A percentile compares a stretch with the other conserved stretches of the same genome.
Evolutionary conservation across 2,888 invertebrate genomes (phyloP).

Genomic region (Pollenia angustigena): DNA sequence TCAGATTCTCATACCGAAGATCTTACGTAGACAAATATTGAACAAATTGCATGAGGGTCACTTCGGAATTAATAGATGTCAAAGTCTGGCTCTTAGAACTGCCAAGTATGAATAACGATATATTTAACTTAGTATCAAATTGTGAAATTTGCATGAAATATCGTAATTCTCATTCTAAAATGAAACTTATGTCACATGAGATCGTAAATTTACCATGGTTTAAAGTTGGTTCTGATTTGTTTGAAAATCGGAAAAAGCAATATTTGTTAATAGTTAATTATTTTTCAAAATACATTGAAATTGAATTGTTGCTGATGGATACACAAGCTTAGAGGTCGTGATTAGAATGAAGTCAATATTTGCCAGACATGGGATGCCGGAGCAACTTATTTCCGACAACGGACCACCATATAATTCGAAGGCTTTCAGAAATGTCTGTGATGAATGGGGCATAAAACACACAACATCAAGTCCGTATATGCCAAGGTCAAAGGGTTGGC

Average conservation of each 20-base stretch:
- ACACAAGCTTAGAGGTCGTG: neutral
- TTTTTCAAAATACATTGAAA: slow-evolving; percentile 9
- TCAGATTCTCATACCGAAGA: no score
- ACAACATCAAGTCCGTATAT: neutral
- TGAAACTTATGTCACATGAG: neutral
- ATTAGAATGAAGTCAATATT: neutral
- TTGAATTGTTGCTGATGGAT: neutral
- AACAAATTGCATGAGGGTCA: no score
- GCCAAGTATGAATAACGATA: no score
- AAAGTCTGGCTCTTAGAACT: no score
- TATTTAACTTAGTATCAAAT: neutral
- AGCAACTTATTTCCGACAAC: neutral
- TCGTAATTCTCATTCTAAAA: neutral
- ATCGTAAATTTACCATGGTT: neutral
- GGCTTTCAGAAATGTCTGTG: neutral
- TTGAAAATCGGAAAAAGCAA: neutral
- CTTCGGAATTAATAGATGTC: no score
- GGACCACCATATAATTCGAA: neutral
- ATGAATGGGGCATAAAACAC: neutral
- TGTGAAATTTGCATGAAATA: slow-evolving; percentile 10
- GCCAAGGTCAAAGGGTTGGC: slow-evolving; percentile 6
- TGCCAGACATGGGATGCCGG: neutral
- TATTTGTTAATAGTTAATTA: neutral
- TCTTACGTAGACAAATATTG: no score
- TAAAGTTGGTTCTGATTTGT: neutral